Percentiles rank a stretch among this genome's conserved stretches.
Evolutionary conservation across 2,888 invertebrate genomes (phyloP).

Genomic region (Gymnoscelis rufifasciata): DNA sequence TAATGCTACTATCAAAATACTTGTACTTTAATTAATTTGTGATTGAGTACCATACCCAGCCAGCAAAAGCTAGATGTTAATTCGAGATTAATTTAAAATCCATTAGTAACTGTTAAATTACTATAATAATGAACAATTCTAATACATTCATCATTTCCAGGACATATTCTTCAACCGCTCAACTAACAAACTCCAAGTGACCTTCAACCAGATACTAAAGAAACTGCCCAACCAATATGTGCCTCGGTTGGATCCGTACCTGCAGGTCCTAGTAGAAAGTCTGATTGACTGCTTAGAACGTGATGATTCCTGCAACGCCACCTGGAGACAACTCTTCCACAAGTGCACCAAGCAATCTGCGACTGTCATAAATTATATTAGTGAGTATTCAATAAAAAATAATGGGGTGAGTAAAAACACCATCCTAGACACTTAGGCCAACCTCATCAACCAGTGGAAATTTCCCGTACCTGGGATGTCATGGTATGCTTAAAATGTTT

Average conservation of each 20-base stretch:
- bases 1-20: no score
- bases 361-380: slow-evolving; percentile 74
- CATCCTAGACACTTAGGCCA: no score
- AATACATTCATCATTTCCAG: slow-evolving; percentile 34
- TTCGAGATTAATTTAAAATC: no score
- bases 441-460: no score
- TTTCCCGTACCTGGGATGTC: no score
- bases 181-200: slow-evolving; percentile 70
- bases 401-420: no score
- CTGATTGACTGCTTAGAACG: slow-evolving; percentile 79
- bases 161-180: slow-evolving; percentile 68
- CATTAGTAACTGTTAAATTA: no score
- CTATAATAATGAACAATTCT: no score
- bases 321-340: slow-evolving; percentile 84
- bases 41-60: no score
- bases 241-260: slow-evolving; percentile 59
- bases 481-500: no score
- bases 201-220: slow-evolving; percentile 82
- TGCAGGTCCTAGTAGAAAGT: slow-evolving; percentile 79
- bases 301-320: slow-evolving; percentile 82
- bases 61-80: no score
- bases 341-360: slow-evolving; percentile 83
- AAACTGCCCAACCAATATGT: slow-evolving; percentile 78
- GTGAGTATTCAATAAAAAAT: slow-evolving; percentile 6
- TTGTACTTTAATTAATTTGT: no score